These are phyloP conservation scores for Falco punctatus DNA, from an alignment of 2,113 vertebrate genomes.

Conservation along the genomic window DNA sequence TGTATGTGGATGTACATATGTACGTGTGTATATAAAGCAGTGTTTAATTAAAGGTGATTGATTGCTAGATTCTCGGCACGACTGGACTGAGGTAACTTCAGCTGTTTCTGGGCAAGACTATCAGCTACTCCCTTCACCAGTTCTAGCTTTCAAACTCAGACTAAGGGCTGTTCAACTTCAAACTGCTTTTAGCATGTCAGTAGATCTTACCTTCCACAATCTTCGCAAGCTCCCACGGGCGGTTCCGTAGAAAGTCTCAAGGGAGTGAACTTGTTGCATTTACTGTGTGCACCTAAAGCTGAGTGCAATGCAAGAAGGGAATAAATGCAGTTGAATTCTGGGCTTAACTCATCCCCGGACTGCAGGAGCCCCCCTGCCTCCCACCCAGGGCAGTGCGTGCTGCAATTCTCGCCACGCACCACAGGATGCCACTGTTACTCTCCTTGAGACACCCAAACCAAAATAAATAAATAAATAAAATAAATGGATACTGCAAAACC, in stretches of 20 bases:
- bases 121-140: fast-evolving
- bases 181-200: fast-evolving
- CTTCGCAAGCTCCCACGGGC: fast-evolving
- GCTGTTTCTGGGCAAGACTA: not conserved
- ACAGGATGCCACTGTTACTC: constrained; percentile 34
- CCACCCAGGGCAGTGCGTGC: fast-evolving
- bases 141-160: not conserved
- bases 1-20: constrained; percentile 57
- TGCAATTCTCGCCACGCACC: not conserved
- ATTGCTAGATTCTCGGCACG: constrained; percentile 38
- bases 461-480: no score
- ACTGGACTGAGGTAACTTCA: not conserved
- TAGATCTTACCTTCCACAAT: not conserved
- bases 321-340: not conserved
- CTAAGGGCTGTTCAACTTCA: not conserved
- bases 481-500: not conserved
- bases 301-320: not conserved
- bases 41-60: constrained; percentile 70
- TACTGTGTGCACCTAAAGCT: not conserved
- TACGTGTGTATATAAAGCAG: constrained; percentile 33
- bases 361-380: not conserved
- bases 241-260: not conserved
- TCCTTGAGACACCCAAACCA: not conserved
- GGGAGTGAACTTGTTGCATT: not conserved
- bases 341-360: fast-evolving